A percentile compares a stretch with the other conserved stretches of the same genome.
Evolutionary conservation across 2,797 vertebrate genomes (phyloP).

Genomic region (Hemibagrus guttatus): DNA sequence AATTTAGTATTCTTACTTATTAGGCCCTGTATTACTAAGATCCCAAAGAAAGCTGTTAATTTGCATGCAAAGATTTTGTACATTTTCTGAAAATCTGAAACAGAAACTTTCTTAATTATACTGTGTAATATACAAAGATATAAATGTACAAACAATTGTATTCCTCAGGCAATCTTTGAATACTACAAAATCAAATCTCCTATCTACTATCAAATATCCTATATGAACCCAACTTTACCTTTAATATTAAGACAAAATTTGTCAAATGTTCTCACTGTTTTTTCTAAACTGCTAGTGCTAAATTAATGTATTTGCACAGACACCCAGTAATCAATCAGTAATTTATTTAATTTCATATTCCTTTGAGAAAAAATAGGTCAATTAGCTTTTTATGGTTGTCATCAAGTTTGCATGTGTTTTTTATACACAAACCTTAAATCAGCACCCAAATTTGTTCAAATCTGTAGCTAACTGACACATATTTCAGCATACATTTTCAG

Average conservation of each 20-base stretch:
- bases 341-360: background rate
- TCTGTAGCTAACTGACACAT: constrained; percentile 42
- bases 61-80: background rate
- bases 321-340: background rate
- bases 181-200: background rate
- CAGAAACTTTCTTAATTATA: background rate
- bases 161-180: background rate
- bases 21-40: background rate
- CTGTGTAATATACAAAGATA: background rate
- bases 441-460: background rate
- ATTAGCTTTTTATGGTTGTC: background rate
- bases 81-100: no score
- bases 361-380: background rate
- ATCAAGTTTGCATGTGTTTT: background rate
- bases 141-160: background rate
- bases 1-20: background rate
- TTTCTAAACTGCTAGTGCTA: background rate
- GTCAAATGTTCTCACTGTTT: background rate
- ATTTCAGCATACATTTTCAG: constrained; percentile 52
- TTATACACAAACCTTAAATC: background rate
- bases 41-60: background rate
- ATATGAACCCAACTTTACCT: background rate
- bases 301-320: background rate
- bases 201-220: background rate
- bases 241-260: background rate